Conservation (phyloP, 2,797 vertebrate species). For the Macrochelys suwanniensis region DNA sequence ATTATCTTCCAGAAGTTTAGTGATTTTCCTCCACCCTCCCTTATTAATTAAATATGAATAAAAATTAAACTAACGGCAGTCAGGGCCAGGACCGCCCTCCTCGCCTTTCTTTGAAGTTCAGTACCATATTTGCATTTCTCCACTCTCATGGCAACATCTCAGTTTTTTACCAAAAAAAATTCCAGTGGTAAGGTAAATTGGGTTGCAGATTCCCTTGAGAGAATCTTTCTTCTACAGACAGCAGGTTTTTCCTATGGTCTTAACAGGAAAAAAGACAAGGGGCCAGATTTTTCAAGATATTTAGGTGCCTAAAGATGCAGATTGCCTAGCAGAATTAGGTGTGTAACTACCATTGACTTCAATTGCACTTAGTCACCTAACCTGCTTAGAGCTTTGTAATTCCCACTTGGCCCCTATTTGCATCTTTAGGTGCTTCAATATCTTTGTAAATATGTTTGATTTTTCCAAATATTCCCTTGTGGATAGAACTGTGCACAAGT, state of each 20-base stretch:
- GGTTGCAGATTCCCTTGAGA: background rate
- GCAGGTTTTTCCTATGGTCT: background rate
- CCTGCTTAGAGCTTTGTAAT: background rate
- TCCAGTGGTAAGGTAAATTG: background rate
- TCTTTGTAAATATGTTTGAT: background rate
- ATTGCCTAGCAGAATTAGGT: background rate
- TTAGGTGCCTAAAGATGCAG: background rate
- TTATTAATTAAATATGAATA: background rate
- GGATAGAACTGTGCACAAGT: background rate
- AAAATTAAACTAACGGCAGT: background rate
- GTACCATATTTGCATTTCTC: background rate
- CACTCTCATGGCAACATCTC: background rate
- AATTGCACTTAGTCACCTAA: background rate
- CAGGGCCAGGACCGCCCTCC: background rate
- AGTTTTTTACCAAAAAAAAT: background rate
- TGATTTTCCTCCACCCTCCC: background rate
- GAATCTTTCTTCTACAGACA: background rate
- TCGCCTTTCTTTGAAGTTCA: background rate
- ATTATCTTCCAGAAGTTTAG: background rate
- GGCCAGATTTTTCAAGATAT: background rate
- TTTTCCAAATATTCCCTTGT: background rate
- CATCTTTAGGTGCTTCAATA: background rate
- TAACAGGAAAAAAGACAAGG: background rate
- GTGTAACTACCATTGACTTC: background rate
- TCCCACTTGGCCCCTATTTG: background rate